Conservation (phyloP, 2,113 vertebrate species). For the Drymodes brunneopygia region DNA sequence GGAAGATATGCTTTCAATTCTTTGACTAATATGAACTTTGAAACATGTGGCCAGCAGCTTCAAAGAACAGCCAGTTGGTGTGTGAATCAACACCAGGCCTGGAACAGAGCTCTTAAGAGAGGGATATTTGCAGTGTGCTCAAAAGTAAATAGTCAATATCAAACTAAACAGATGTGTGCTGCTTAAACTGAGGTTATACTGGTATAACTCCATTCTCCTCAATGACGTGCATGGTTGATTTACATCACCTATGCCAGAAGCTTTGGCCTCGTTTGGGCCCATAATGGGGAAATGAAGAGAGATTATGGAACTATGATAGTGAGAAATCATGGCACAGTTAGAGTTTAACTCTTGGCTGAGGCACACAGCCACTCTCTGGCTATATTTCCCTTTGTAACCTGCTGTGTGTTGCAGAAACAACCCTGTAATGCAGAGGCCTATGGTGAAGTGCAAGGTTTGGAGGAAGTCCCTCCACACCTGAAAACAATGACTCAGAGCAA, state of each 20-base stretch:
- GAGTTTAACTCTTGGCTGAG: neutral
- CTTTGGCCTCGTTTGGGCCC: neutral
- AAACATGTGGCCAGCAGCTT: neutral
- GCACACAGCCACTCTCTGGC: neutral
- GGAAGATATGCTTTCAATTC: neutral
- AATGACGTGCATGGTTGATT: neutral
- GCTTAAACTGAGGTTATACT: neutral
- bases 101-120: neutral
- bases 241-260: neutral
- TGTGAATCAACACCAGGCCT: neutral
- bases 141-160: neutral
- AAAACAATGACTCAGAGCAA: neutral
- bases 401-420: neutral
- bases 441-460: neutral
- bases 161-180: neutral
- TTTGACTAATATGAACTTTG: slow-evolving; percentile 31
- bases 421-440: neutral
- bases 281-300: neutral
- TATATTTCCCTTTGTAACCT: neutral
- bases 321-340: accelerated
- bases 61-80: neutral
- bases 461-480: neutral
- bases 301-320: neutral
- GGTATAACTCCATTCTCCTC: neutral
- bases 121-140: neutral